Percentiles rank a stretch among this genome's conserved stretches.
phyloP scores from a whole-genome alignment of 2,888 invertebrate genomes.

The Mythimna ferrago region DNA sequence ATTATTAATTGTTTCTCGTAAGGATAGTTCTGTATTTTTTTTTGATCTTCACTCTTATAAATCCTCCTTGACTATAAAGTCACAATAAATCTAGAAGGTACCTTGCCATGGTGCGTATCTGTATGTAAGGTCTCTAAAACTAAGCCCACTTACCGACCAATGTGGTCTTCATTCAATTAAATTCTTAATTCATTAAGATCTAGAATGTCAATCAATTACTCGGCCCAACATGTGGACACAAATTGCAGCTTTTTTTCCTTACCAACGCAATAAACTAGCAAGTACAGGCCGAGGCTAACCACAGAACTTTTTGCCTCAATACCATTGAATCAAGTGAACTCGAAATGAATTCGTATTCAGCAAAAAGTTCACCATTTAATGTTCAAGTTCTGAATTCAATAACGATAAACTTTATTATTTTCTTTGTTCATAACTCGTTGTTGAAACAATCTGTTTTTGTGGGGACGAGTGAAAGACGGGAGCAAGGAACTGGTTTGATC shows the following conservation, averaged over 20 bases:
- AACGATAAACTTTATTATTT: slow-evolving; percentile 59
- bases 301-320: slow-evolving; percentile 59
- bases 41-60: not conserved
- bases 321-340: slow-evolving; percentile 62
- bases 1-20: not conserved
- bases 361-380: slow-evolving; percentile 57
- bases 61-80: not conserved
- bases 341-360: slow-evolving; percentile 58
- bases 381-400: slow-evolving; percentile 64
- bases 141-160: not conserved
- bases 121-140: not conserved
- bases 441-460: slow-evolving; percentile 62
- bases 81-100: not conserved
- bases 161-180: slow-evolving; percentile 31
- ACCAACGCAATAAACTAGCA: slow-evolving; percentile 45
- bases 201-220: slow-evolving; percentile 36
- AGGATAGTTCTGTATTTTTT: not conserved
- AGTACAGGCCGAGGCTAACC: slow-evolving; percentile 49
- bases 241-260: slow-evolving; percentile 57
- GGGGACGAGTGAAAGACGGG: slow-evolving; percentile 34
- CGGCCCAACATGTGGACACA: slow-evolving; percentile 46
- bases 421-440: slow-evolving; percentile 64
- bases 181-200: slow-evolving; percentile 32
- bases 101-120: too few species aligned
- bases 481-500: slow-evolving; percentile 50